These are phyloP conservation scores for Lamellibrachia luymesi DNA, from an alignment of 1,140 invertebrate species.

Conservation along the genomic window DNA sequence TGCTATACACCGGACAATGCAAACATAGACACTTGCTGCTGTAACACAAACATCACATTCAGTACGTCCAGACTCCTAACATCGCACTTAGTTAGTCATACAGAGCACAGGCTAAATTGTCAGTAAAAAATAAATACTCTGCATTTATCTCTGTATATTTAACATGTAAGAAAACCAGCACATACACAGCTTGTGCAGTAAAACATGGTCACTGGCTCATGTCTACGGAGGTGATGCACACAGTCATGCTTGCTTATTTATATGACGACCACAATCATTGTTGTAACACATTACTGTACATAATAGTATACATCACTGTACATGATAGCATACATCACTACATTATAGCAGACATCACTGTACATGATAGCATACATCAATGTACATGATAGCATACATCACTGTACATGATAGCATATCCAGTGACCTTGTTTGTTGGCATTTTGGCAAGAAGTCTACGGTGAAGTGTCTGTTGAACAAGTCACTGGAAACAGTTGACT, in stretches of 20 bases:
- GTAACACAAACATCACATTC: not conserved
- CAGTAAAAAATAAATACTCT: slow-evolving; percentile 6
- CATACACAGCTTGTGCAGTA: not conserved
- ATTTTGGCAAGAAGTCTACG: no score
- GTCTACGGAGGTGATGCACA: not conserved
- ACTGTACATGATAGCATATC: not conserved
- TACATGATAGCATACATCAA: not conserved
- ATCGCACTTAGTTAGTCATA: not conserved
- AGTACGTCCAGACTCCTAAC: not conserved
- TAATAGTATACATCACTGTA: not conserved
- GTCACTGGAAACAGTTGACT: no score
- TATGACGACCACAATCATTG: no score
- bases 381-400: not conserved
- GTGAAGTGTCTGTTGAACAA: no score
- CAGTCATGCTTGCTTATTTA: not conserved
- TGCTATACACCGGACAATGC: not conserved
- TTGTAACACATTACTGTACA: not conserved
- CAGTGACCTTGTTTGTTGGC: not conserved
- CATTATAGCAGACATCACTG: not conserved
- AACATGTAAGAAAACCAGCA: not conserved
- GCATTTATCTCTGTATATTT: not conserved
- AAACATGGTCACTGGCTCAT: not conserved
- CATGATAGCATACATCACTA: not conserved
- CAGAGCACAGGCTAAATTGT: slow-evolving; percentile 16
- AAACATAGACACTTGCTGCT: not conserved